phyloP scores from a whole-genome alignment of 1,140 invertebrate species.

The Lepidurus packardi region DNA sequence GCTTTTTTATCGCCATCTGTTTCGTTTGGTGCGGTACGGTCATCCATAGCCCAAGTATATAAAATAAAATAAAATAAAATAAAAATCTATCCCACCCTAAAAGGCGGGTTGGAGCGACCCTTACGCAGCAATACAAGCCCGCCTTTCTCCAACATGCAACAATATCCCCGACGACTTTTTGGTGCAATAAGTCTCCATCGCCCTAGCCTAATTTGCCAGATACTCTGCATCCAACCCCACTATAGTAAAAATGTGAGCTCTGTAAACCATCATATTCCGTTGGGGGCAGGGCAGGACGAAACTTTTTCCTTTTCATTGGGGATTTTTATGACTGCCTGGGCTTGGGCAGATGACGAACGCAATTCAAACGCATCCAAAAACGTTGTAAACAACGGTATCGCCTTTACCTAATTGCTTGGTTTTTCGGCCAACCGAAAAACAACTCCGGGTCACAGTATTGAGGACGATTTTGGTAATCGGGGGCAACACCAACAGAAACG shows the following conservation, averaged over 20 bases:
- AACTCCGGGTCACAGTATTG: background rate
- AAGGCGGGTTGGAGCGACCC: background rate
- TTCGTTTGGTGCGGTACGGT: background rate
- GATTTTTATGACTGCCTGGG: constrained; percentile 6
- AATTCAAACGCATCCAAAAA: background rate
- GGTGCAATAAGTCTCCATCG: background rate
- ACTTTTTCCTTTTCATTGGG: background rate
- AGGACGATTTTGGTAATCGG: background rate
- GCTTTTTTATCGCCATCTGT: constrained; percentile 9
- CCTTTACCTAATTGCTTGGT: background rate
- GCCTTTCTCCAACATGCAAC: background rate
- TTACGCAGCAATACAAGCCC: background rate
- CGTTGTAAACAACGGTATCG: constrained; percentile 2
- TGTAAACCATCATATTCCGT: background rate
- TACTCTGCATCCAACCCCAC: background rate
- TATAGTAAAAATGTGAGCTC: background rate
- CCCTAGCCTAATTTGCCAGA: background rate
- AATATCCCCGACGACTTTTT: background rate
- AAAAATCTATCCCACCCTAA: background rate
- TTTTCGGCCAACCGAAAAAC: constrained; percentile 10
- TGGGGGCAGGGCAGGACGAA: background rate
- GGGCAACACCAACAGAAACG: background rate
- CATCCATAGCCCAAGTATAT: background rate
- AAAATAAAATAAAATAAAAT: background rate
- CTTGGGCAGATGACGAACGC: background rate